Conservation (phyloP, 1,140 invertebrate species). For the Drosophila mauritiana region DNA sequence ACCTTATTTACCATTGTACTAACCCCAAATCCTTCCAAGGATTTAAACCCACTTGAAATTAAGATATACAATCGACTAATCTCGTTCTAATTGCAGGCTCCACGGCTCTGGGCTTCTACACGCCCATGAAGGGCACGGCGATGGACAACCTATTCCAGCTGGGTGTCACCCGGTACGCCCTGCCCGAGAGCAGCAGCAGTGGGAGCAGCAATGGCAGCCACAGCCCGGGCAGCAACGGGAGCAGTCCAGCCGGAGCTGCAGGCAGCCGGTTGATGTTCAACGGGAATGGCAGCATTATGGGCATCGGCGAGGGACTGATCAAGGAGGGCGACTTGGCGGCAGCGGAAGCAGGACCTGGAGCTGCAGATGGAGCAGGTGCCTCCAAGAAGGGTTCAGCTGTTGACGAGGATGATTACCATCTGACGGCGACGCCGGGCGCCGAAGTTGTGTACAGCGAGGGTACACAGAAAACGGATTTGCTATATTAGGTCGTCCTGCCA, state of each 20-base stretch:
- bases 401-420: conserved; percentile 85
- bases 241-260: conserved; percentile 40
- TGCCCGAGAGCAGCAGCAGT: conserved; percentile 53
- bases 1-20: conserved; percentile 27
- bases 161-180: conserved; percentile 86
- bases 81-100: conserved; percentile 66
- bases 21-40: background rate
- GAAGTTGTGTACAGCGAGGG: conserved; percentile 88
- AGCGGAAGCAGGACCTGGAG: conserved; percentile 11
- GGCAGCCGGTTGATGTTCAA: conserved; percentile 34
- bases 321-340: conserved; percentile 29
- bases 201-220: conserved; percentile 41
- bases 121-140: conserved; percentile 86
- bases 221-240: conserved; percentile 54
- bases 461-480: conserved; percentile 87
- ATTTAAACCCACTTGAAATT: conserved; percentile 3
- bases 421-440: conserved; percentile 85
- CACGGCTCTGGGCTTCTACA: conserved; percentile 86
- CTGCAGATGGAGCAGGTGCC: conserved; percentile 22
- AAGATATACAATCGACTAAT: background rate
- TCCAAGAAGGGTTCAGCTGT: conserved; percentile 36
- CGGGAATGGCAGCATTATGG: conserved; percentile 60
- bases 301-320: conserved; percentile 60
- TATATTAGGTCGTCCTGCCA: conserved; percentile 85
- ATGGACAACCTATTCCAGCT: conserved; percentile 87